Evolutionary conservation across 1,140 invertebrate genomes (phyloP).

Genomic region (Zaprionus africanus): DNA sequence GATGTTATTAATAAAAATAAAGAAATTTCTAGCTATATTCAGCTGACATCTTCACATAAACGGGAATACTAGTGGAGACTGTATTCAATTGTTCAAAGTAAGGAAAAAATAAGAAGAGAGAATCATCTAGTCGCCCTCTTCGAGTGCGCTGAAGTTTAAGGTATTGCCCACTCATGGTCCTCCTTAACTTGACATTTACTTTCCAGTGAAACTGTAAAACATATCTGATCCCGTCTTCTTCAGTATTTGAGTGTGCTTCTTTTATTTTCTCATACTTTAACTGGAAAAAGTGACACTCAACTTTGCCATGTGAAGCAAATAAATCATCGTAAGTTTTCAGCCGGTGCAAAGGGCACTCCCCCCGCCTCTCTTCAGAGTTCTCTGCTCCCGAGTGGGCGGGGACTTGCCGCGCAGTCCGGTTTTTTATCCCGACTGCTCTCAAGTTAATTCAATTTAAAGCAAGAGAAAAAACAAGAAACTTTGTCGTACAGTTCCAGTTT

Average conservation of each 20-base stretch:
- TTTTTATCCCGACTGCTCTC: constrained; percentile 48
- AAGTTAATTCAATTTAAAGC: constrained; percentile 79
- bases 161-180: constrained; percentile 6
- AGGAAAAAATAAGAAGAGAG: too few species aligned
- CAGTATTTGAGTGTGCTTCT: not conserved
- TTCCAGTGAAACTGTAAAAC: constrained; percentile 9
- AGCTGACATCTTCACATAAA: too few species aligned
- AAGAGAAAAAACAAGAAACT: constrained; percentile 60
- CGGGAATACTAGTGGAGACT: too few species aligned
- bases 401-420: constrained; percentile 4
- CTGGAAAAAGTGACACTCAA: constrained; percentile 71
- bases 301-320: constrained; percentile 81
- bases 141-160: not conserved
- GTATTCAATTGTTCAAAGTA: too few species aligned
- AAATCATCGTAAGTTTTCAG: constrained; percentile 79
- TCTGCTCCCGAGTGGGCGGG: not conserved
- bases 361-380: not conserved
- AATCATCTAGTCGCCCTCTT: not conserved
- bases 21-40: too few species aligned
- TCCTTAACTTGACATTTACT: constrained; percentile 25
- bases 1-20: too few species aligned
- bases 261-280: constrained; percentile 32
- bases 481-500: constrained; percentile 55
- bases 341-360: constrained; percentile 66
- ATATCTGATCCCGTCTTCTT: constrained; percentile 28